These are phyloP conservation scores for Glyphotaelius pellucidus DNA, from an alignment of 2,888 invertebrate species.

Conservation along the genomic window DNA sequence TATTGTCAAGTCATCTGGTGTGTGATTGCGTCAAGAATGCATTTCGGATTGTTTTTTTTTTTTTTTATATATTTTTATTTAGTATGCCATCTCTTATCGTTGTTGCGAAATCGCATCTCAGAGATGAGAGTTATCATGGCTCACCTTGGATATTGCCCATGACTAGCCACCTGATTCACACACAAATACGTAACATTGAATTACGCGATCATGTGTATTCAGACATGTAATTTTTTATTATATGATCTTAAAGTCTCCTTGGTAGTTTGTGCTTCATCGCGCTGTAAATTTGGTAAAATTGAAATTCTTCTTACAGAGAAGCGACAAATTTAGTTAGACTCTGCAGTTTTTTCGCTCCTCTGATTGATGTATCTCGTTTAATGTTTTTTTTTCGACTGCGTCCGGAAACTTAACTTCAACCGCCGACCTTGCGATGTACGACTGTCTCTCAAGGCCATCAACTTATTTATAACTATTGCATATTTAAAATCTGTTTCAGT, in stretches of 20 bases:
- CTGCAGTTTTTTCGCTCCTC: background rate
- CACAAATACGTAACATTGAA: background rate
- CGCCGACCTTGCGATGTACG: background rate
- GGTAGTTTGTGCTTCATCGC: background rate
- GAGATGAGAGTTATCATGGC: background rate
- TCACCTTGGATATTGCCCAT: background rate
- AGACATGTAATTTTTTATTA: background rate
- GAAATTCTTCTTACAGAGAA: background rate
- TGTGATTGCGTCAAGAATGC: background rate
- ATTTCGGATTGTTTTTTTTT: no score
- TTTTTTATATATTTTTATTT: background rate
- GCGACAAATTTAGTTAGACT: no score
- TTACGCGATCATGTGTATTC: slow-evolving; percentile 2
- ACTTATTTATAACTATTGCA: background rate
- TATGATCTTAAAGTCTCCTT: background rate
- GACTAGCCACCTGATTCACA: slow-evolving; percentile 2
- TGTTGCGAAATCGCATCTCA: background rate
- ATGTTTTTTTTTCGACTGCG: background rate
- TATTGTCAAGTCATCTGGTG: background rate
- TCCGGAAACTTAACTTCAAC: slow-evolving; percentile 7
- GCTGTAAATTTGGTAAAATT: background rate
- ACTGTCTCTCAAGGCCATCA: background rate
- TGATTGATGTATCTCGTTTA: background rate
- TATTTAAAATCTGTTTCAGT: background rate
- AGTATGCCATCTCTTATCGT: background rate